Conservation (phyloP, 2,113 vertebrate genomes). For the Lepus timidus region DNA sequence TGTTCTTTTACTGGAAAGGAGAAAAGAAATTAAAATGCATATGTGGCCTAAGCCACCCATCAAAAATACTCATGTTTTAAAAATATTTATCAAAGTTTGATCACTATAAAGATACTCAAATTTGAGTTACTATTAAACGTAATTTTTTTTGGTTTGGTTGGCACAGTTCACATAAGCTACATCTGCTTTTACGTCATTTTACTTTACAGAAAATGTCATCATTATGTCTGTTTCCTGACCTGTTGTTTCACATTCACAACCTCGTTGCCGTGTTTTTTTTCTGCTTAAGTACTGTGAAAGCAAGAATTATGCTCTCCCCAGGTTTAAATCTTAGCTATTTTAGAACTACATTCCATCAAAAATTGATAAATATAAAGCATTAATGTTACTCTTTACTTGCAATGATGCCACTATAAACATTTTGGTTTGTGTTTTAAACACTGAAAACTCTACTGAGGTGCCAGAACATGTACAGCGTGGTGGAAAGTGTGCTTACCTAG, state of each 20-base stretch:
- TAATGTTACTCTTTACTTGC: neutral
- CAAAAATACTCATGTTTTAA: neutral
- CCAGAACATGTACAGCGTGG: neutral
- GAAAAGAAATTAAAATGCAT: neutral
- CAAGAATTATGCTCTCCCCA: conserved; percentile 48
- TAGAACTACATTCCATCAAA: conserved; percentile 29
- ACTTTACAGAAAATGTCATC: conserved; percentile 21
- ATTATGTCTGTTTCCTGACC: conserved; percentile 3
- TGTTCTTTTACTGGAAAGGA: neutral
- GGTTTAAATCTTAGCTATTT: conserved; percentile 45
- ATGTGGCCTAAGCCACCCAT: neutral
- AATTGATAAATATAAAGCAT: conserved; percentile 16
- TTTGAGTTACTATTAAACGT: neutral
- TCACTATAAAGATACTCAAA: neutral
- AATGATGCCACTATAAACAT: conserved; percentile 6
- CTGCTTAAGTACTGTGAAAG: neutral
- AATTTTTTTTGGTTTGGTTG: neutral
- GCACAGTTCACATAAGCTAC: neutral
- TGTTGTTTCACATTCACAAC: neutral
- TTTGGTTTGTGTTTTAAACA: neutral
- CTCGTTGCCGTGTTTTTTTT: neutral
- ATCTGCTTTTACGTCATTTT: neutral
- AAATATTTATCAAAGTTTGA: conserved; percentile 2
- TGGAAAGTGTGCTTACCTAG: neutral
- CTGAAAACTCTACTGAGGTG: neutral